Evolutionary conservation across 2,797 vertebrate species (phyloP).

Genomic region (Bradypodion ventrale): DNA sequence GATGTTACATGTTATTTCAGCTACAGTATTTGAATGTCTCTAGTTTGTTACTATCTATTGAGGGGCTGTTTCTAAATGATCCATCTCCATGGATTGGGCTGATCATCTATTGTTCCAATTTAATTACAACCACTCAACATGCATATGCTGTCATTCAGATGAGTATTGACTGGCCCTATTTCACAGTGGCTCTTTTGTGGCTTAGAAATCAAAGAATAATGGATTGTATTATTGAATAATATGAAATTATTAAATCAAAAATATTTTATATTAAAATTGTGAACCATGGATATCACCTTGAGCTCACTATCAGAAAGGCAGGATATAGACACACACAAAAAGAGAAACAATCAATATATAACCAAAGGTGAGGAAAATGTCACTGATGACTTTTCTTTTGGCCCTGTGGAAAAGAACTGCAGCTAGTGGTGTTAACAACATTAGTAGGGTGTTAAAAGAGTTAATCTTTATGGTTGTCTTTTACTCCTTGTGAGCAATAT

Average conservation of each 20-base stretch:
- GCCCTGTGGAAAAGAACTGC: not conserved
- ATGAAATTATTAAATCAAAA: not conserved
- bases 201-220: not conserved
- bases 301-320: too few species aligned
- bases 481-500: not conserved
- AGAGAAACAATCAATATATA: too few species aligned
- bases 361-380: not conserved
- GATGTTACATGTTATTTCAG: not conserved
- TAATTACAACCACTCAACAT: not conserved
- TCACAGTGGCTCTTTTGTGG: not conserved
- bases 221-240: too few species aligned
- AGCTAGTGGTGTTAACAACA: not conserved
- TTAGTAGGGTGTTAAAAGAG: not conserved
- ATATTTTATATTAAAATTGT: not conserved
- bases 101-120: not conserved
- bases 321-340: too few species aligned
- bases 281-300: not conserved
- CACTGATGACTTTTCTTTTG: not conserved
- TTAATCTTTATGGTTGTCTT: constrained; percentile 5
- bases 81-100: too few species aligned
- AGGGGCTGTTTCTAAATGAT: not conserved
- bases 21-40: not conserved
- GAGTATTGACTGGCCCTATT: not conserved
- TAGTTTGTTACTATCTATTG: not conserved
- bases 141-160: too few species aligned